These are phyloP conservation scores for Ennomos quercinarius DNA, from an alignment of 2,888 invertebrate genomes.

Conservation along the genomic window DNA sequence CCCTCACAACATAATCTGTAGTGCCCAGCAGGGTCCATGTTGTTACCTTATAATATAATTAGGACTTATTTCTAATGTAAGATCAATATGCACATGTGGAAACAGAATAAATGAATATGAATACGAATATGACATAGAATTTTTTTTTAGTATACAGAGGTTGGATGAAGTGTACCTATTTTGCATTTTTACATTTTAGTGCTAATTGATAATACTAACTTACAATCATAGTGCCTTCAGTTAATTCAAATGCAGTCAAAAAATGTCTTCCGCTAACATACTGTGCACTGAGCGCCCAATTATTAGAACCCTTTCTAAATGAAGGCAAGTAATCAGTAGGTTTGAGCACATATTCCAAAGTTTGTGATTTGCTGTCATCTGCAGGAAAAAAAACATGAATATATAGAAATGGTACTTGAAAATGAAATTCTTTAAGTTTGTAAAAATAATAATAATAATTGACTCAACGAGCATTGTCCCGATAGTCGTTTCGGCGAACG, in stretches of 20 bases:
- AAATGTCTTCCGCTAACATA: constrained; percentile 82
- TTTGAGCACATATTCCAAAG: constrained; percentile 74
- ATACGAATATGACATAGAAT: too few species aligned
- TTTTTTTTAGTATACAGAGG: too few species aligned
- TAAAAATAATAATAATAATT: too few species aligned
- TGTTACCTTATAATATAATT: too few species aligned
- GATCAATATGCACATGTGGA: too few species aligned
- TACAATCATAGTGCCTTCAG: constrained; percentile 79
- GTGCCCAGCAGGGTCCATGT: too few species aligned
- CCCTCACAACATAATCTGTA: too few species aligned
- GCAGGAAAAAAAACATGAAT: constrained; percentile 23
- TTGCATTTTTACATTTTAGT: background rate
- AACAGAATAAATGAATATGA: too few species aligned
- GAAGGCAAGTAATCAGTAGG: constrained; percentile 74
- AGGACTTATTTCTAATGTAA: too few species aligned
- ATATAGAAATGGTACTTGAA: background rate
- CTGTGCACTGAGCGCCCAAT: constrained; percentile 79
- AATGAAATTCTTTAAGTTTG: too few species aligned
- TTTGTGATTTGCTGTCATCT: constrained; percentile 74
- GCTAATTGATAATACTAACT: constrained; percentile 44
- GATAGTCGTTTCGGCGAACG: too few species aligned
- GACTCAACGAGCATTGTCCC: too few species aligned
- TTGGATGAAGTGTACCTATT: background rate
- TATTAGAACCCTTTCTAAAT: constrained; percentile 74
- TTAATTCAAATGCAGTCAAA: constrained; percentile 77